Evolutionary conservation across 2,888 invertebrate species (phyloP), one percentile per base, ranked within the genome.

Genomic region (Tricholauxania praeusta): DNA sequence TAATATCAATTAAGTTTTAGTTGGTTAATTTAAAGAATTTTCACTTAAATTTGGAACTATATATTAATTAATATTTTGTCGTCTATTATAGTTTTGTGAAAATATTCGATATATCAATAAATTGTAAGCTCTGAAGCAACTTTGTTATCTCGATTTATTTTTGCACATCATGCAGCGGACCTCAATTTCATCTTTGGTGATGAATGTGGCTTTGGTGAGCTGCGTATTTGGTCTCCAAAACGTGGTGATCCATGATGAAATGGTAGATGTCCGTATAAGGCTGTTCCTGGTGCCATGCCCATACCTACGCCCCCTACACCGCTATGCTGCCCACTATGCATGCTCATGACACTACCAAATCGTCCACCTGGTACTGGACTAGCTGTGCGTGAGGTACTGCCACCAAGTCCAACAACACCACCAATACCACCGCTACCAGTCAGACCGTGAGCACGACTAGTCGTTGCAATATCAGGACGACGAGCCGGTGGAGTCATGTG

Each of bases 161-260:
- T 39, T 39, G 39, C 10, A 10, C 10, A 39, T 63, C 55, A 52
- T 72, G 22, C 53, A 64, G 69, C 82, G 77, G 82, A 96, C 96
- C 96, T 96, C 88, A 96, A 90, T 89, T 96, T 96, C 93, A 96
- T 93, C 90, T 96, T 96, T 77, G 96, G 96, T 82, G 95, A 96
- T 80, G 94, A 93, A 82, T 94, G 95, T 77, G 93, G 91, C 81
- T 90, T 89, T 47, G 90, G 89, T 71, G 90, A 89, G 79, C 89
- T 90, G 28, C 91, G 89, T 81, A 85, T 88, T 80, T 87, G 87
- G 67, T 91, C 91, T 66, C 89, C 87, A 49, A 90, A 89, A 75
- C 90, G 89, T 57, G 90, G 90, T 60, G 91, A 91, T 67, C 91
- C 91, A 80, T 88, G 89, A 73, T 76, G 75, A 59, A 76, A 74